Evolutionary conservation across 2,113 vertebrate species (phyloP).

Genomic region (Solea solea): DNA sequence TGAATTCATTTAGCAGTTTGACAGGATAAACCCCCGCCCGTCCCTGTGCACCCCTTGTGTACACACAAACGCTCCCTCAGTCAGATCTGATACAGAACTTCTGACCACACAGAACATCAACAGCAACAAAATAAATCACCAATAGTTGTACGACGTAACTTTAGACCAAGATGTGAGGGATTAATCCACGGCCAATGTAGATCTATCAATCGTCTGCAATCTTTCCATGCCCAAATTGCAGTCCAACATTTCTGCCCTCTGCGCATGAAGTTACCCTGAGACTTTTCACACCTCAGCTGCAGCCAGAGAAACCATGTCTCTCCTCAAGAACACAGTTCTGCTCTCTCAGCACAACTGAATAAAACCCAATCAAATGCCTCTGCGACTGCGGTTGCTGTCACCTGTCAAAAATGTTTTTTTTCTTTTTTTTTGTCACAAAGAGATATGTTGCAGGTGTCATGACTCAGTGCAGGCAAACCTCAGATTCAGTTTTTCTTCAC

Average conservation of each 20-base stretch:
- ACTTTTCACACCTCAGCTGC: slow-evolving; percentile 70
- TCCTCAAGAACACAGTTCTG: slow-evolving; percentile 7
- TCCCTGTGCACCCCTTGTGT: no score
- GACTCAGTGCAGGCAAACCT: no score
- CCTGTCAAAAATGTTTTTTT: background rate
- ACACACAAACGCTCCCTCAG: no score
- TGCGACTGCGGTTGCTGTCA: background rate
- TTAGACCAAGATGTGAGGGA: background rate
- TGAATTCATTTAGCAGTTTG: no score
- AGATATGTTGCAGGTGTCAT: no score
- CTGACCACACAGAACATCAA: no score
- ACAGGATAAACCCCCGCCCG: no score
- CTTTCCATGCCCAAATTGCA: slow-evolving; percentile 15
- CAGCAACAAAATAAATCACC: background rate
- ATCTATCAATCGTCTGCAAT: slow-evolving; percentile 2
- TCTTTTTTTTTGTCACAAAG: no score
- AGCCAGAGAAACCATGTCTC: slow-evolving; percentile 46
- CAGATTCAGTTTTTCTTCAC: no score
- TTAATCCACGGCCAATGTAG: background rate
- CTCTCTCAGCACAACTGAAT: background rate
- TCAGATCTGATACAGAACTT: no score
- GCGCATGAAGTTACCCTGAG: slow-evolving; percentile 41
- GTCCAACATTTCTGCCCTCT: slow-evolving; percentile 57
- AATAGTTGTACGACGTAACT: no score
- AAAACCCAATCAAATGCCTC: background rate